Evolutionary conservation across 2,113 vertebrate genomes (phyloP).

Genomic region (Oncorhynchus mykiss): DNA sequence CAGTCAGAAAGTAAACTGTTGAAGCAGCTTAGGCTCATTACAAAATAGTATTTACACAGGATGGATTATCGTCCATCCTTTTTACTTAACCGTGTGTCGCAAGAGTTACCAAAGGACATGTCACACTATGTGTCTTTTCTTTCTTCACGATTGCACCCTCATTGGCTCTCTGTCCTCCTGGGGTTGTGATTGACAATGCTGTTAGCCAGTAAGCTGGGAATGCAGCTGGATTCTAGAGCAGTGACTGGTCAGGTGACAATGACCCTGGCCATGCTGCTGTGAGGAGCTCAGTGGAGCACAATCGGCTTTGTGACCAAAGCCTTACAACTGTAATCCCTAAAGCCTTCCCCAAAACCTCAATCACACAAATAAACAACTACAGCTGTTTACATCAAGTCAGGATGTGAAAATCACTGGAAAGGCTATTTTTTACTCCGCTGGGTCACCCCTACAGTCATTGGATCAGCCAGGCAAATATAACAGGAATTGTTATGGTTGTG

Average conservation of each 20-base stretch:
- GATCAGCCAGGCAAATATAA: conserved; percentile 20
- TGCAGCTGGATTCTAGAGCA: not conserved
- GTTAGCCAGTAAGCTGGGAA: not conserved
- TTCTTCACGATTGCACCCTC: not conserved
- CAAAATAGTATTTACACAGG: not conserved
- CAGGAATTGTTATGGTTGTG: not conserved
- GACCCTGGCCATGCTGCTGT: not conserved
- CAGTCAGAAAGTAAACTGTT: not conserved
- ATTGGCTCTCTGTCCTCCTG: not conserved
- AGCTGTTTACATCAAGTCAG: too few relatives aligned
- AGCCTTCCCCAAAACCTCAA: not conserved
- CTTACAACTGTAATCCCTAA: not conserved
- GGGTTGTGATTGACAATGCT: not conserved
- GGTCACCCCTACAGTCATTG: too few relatives aligned
- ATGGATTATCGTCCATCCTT: conserved; percentile 34
- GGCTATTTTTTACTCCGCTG: too few relatives aligned
- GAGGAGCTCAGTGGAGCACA: not conserved
- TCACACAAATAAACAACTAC: not conserved
- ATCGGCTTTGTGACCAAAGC: not conserved
- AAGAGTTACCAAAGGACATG: conserved; percentile 28
- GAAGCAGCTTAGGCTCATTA: conserved; percentile 31
- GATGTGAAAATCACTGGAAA: too few relatives aligned
- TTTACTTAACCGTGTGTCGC: conserved; percentile 38
- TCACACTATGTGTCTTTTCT: conserved; percentile 2
- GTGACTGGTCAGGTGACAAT: conserved; percentile 3